Evolutionary conservation across 2,113 vertebrate species (phyloP), one percentile per base, ranked within the genome.

Genomic region (Jacana jacana): DNA sequence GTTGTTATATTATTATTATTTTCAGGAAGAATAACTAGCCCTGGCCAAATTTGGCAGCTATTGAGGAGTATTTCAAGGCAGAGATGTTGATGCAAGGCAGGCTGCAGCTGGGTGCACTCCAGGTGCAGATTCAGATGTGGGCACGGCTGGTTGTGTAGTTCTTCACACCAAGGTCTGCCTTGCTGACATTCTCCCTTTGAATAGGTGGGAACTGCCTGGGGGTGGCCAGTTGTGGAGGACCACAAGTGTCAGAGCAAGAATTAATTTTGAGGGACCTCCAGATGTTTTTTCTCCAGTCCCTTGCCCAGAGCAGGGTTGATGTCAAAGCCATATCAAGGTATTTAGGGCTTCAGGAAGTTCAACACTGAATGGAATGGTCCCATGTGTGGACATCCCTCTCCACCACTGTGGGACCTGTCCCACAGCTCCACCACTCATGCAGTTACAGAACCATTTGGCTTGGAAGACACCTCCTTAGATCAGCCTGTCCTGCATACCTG

Each of bases 91-190:
- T 14, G 11, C 57, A 27, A 81, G 72, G 9, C 58, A n/a, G n/a
- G n/a, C n/a, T n/a, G 81, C 39, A 82, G 31, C 76, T 92, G 91
- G 55, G 37, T 25, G 51, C 42, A 33, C 42, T 88, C 65, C 86
- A 95, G 81, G n/a, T 71, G 80, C 86, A 84, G 65, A 75, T 51
- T 73, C 88, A 81, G 55, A 23, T 27, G 23, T 64, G 57, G 72
- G 77, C 77, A 88, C 0, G 2, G 82, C 51, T 60, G 1, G 0
- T 30, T n/a, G 19, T 31, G n/a, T 6, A 3, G 22, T 15, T 73
- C 46, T 71, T 20, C 78, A 42, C 54, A 83, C 46, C 83, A 81
- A 88, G 27, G 28, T 72, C 22, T 93, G 35, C n/a, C 37, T 31
- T 5, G 28, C 13, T 71, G 52, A 23, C 8, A 4, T 66, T 76